Conservation (phyloP, 2,797 vertebrate species). For the Gephyroberyx darwinii region DNA sequence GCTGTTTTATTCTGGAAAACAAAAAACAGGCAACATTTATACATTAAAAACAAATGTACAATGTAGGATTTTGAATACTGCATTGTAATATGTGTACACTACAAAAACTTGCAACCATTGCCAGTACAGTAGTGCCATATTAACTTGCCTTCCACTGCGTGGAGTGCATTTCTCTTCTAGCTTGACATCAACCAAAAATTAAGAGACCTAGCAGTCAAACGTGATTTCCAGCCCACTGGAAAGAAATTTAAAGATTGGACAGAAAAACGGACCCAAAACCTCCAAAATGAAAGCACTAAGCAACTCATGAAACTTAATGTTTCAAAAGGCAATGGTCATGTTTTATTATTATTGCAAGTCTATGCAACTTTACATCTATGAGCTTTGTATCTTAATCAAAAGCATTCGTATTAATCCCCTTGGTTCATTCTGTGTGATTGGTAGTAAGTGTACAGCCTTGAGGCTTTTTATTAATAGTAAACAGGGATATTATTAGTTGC, state of each 20-base stretch:
- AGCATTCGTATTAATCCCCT: too few relatives aligned
- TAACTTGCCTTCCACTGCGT: too few relatives aligned
- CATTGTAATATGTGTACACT: background rate
- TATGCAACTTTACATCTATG: too few relatives aligned
- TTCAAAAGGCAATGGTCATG: background rate
- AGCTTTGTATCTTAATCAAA: too few relatives aligned
- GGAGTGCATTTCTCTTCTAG: too few relatives aligned
- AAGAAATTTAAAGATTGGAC: background rate
- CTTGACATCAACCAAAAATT: too few relatives aligned
- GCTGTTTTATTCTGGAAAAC: constrained; percentile 33
- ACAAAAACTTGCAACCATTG: background rate
- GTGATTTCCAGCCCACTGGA: background rate
- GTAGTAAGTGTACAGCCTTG: too few relatives aligned
- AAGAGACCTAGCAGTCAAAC: background rate
- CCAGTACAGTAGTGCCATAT: background rate
- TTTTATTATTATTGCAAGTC: background rate
- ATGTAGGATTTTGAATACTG: too few relatives aligned
- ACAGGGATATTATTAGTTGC: too few relatives aligned
- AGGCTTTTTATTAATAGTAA: too few relatives aligned
- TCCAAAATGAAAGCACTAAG: background rate
- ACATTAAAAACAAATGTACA: too few relatives aligned
- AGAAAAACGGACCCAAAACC: background rate
- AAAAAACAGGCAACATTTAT: background rate
- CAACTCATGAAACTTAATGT: background rate
- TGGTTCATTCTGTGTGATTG: too few relatives aligned